These are phyloP conservation scores for Grallaria varia DNA, from an alignment of 2,113 vertebrate genomes.

Conservation along the genomic window DNA sequence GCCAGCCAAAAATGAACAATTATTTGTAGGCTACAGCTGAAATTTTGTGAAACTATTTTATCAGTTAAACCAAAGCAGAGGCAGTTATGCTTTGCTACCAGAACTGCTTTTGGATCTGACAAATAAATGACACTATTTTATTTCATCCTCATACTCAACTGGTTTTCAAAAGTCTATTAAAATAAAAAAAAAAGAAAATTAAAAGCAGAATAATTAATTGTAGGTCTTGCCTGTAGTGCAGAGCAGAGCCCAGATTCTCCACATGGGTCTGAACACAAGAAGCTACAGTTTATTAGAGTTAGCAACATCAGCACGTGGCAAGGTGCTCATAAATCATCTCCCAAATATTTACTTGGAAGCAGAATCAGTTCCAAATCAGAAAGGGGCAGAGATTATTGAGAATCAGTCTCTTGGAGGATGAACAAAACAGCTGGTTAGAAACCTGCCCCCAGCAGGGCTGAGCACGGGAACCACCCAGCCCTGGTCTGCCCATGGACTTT, in stretches of 20 bases:
- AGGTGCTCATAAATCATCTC: not conserved
- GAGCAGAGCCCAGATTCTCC: not conserved
- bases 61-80: not conserved
- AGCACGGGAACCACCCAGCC: not conserved
- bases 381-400: not conserved
- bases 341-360: not conserved
- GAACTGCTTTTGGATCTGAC: not conserved
- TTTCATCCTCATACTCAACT: not conserved
- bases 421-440: not conserved
- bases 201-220: not conserved
- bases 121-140: not conserved
- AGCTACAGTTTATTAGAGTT: not conserved
- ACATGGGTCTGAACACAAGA: not conserved
- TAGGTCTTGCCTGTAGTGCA: not conserved
- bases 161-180: not conserved
- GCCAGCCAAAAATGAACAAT: not conserved
- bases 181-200: not conserved
- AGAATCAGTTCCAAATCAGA: not conserved
- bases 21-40: not conserved
- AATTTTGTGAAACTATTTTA: not conserved
- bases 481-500: rapidly evolving
- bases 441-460: not conserved
- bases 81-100: not conserved
- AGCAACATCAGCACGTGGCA: not conserved
- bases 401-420: not conserved